Percentiles rank a stretch among this genome's conserved stretches.
These are phyloP conservation scores for Marisa cornuarietis DNA, from an alignment of 1,140 invertebrate genomes.

Conservation along the genomic window DNA sequence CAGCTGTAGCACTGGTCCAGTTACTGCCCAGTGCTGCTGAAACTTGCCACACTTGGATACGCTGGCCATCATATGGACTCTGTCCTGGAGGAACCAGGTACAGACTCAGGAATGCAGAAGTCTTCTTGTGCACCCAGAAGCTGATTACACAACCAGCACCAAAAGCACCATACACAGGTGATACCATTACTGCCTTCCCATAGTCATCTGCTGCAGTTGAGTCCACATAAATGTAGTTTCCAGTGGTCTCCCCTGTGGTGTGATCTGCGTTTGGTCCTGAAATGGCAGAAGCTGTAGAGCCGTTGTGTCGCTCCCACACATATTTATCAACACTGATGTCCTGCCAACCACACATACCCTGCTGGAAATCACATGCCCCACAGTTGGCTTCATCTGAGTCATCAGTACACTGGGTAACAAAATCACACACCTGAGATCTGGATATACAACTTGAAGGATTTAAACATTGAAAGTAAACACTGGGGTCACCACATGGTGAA, in stretches of 20 bases:
- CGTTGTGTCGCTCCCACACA: constrained; percentile 54
- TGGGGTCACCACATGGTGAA: constrained; percentile 50
- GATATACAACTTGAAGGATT: constrained; percentile 24
- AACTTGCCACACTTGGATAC: constrained; percentile 43
- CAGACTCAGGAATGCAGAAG: constrained; percentile 5
- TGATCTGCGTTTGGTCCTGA: constrained; percentile 55
- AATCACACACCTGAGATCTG: constrained; percentile 53
- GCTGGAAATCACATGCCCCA: constrained; percentile 58
- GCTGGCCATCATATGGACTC: constrained; percentile 45
- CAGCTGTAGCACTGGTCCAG: constrained; percentile 48
- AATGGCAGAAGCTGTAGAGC: constrained; percentile 39
- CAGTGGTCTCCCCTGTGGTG: constrained; percentile 42
- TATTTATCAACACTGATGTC: constrained; percentile 50
- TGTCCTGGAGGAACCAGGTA: constrained; percentile 31
- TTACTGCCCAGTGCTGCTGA: constrained; percentile 32
- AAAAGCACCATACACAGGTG: constrained; percentile 29
- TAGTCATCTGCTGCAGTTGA: constrained; percentile 43
- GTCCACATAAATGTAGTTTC: constrained; percentile 57
- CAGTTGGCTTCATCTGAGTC: constrained; percentile 59
- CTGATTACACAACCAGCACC: constrained; percentile 31
- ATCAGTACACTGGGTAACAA: constrained; percentile 65
- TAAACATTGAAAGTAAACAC: constrained; percentile 30
- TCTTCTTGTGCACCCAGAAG: constrained; percentile 45
- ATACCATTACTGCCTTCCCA: constrained; percentile 41
- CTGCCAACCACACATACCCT: constrained; percentile 58